A percentile compares a stretch with the other conserved stretches of the same genome.
These are phyloP conservation scores for Erebia ligea DNA, from an alignment of 2,888 invertebrate genomes.

Conservation along the genomic window DNA sequence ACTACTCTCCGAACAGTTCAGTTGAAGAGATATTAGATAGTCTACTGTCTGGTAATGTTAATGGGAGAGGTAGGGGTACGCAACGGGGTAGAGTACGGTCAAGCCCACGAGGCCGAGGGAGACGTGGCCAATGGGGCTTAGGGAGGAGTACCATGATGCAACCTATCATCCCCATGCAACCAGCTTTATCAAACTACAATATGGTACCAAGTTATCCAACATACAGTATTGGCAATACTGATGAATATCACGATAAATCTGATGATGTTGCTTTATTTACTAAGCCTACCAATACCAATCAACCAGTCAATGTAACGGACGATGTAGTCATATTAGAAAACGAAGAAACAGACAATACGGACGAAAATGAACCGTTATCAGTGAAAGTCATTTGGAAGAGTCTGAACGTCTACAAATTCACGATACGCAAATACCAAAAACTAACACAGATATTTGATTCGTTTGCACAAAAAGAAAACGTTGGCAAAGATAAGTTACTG, in stretches of 20 bases:
- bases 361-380: conserved; percentile 71
- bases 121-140: not conserved
- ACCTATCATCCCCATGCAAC: not conserved
- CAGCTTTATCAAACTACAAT: not conserved
- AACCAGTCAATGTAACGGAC: conserved; percentile 41
- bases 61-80: not conserved
- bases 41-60: not conserved
- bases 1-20: not conserved
- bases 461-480: conserved; percentile 61
- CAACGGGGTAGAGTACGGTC: conserved; percentile 9
- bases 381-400: conserved; percentile 77
- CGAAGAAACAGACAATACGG: conserved; percentile 49
- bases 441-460: conserved; percentile 66
- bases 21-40: not conserved
- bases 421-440: conserved; percentile 68
- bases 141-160: not conserved
- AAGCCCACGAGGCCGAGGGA: conserved; percentile 29
- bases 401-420: conserved; percentile 65
- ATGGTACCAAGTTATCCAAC: conserved; percentile 43
- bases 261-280: conserved; percentile 58
- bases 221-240: conserved; percentile 65
- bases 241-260: conserved; percentile 64
- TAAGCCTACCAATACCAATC: conserved; percentile 27
- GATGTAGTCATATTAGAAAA: conserved; percentile 42
- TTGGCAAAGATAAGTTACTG: conserved; percentile 59